phyloP scores from a whole-genome alignment of 2,888 invertebrate species.

The Orchesella flavescens region DNA sequence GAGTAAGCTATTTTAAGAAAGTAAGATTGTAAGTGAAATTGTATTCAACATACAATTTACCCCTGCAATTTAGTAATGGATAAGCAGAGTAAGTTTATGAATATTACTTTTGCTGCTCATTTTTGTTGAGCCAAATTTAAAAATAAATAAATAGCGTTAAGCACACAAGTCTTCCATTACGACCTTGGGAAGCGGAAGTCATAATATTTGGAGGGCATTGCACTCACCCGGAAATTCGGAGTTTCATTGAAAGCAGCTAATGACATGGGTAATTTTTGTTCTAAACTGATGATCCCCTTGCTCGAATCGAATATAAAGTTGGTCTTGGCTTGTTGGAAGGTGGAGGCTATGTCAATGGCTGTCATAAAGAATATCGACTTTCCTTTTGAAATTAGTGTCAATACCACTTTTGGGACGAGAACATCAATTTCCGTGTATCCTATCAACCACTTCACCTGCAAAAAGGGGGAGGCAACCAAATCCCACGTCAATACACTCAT shows the following conservation, averaged over 20 bases:
- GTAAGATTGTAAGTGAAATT: too few species aligned
- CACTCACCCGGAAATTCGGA: constrained; percentile 81
- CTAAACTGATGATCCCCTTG: constrained; percentile 83
- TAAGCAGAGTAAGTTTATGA: too few species aligned
- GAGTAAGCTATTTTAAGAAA: too few species aligned
- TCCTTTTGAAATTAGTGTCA: constrained; percentile 82
- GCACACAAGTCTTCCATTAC: too few species aligned
- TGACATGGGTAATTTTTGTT: constrained; percentile 91
- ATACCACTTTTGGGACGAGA: constrained; percentile 80
- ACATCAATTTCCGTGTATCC: constrained; percentile 84
- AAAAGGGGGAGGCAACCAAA: background rate
- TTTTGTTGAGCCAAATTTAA: too few species aligned
- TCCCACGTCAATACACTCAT: too few species aligned
- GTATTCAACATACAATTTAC: too few species aligned
- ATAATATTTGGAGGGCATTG: too few species aligned
- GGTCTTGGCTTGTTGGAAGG: constrained; percentile 88
- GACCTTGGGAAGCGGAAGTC: too few species aligned
- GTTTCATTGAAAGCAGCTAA: constrained; percentile 93
- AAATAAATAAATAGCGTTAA: too few species aligned
- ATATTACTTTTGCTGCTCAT: too few species aligned
- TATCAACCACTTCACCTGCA: constrained; percentile 79
- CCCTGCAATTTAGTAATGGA: too few species aligned
- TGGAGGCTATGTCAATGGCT: constrained; percentile 84
- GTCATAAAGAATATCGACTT: constrained; percentile 82
- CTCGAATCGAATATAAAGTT: constrained; percentile 89